Percentiles rank a stretch among this genome's conserved stretches.
Evolutionary conservation across 2,113 vertebrate genomes (phyloP).

Genomic region (Cebidichthys violaceus): DNA sequence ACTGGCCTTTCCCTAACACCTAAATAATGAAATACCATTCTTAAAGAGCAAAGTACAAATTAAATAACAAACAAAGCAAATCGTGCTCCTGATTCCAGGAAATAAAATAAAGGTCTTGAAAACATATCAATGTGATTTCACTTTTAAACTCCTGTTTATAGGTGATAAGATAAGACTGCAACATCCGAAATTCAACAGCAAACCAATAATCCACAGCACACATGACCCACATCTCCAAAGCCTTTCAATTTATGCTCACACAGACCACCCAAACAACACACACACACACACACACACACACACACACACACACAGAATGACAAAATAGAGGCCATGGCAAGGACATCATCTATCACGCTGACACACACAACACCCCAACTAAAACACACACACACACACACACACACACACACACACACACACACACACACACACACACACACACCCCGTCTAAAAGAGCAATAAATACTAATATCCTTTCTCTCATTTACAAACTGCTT

Average conservation of each 20-base stretch:
- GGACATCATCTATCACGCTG: conserved; percentile 65
- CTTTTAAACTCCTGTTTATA: conserved; percentile 5
- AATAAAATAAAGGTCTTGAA: conserved; percentile 1
- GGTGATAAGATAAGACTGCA: conserved; percentile 36
- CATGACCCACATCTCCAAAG: conserved; percentile 15
- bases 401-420: neutral
- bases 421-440: neutral
- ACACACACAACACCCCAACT: conserved; percentile 39
- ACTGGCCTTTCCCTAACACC: neutral
- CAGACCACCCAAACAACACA: conserved; percentile 37
- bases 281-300: conserved; percentile 27
- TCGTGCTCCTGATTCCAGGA: neutral
- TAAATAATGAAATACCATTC: neutral
- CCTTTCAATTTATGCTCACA: conserved; percentile 47
- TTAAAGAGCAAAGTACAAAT: conserved; percentile 11
- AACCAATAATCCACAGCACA: conserved; percentile 30
- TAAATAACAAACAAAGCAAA: conserved; percentile 14
- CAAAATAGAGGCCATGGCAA: conserved; percentile 56
- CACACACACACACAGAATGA: conserved; percentile 31
- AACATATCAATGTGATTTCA: conserved; percentile 30
- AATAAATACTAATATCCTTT: conserved; percentile 55
- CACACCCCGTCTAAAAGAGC: conserved; percentile 43
- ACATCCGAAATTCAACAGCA: conserved; percentile 27
- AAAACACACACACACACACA: conserved; percentile 29
- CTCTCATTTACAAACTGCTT: conserved; percentile 52